Evolutionary conservation across 2,888 invertebrate genomes (phyloP).

Genomic region (Dione vanillae): DNA sequence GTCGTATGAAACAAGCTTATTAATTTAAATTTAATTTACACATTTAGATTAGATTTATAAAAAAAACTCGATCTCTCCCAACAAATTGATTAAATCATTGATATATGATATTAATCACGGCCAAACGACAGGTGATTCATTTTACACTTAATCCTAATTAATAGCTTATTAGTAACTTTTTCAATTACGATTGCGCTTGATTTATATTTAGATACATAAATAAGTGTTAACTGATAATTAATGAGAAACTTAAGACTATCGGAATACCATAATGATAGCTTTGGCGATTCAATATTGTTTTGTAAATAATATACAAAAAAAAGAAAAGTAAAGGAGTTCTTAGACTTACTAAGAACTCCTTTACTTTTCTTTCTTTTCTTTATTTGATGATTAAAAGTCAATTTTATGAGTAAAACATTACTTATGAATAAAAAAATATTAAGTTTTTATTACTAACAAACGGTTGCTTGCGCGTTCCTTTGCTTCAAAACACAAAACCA

Average conservation of each 20-base stretch:
- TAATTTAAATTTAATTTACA: conserved; percentile 32
- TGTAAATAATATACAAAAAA: too few relatives aligned
- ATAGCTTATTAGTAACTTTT: conserved; percentile 77
- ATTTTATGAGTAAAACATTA: too few relatives aligned
- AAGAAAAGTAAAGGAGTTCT: too few relatives aligned
- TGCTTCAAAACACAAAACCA: too few relatives aligned
- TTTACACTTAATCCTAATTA: conserved; percentile 77
- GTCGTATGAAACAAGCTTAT: conserved; percentile 19
- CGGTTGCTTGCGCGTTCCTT: too few relatives aligned
- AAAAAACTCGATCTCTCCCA: conserved; percentile 23
- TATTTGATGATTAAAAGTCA: too few relatives aligned
- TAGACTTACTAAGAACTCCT: too few relatives aligned
- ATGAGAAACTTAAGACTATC: conserved; percentile 47
- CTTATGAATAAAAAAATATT: too few relatives aligned
- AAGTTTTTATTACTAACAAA: too few relatives aligned
- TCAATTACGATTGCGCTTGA: conserved; percentile 77
- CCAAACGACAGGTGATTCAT: conserved; percentile 66
- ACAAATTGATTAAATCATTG: conserved; percentile 35
- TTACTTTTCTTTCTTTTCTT: too few relatives aligned
- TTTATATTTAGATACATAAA: conserved; percentile 65
- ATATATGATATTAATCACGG: conserved; percentile 36
- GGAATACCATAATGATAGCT: conserved; percentile 20
- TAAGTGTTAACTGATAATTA: conserved; percentile 64
- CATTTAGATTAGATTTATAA: conserved; percentile 27
- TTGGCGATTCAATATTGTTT: neutral